These are phyloP conservation scores for Denticeps clupeoides DNA, from an alignment of 2,797 vertebrate genomes.

Conservation along the genomic window DNA sequence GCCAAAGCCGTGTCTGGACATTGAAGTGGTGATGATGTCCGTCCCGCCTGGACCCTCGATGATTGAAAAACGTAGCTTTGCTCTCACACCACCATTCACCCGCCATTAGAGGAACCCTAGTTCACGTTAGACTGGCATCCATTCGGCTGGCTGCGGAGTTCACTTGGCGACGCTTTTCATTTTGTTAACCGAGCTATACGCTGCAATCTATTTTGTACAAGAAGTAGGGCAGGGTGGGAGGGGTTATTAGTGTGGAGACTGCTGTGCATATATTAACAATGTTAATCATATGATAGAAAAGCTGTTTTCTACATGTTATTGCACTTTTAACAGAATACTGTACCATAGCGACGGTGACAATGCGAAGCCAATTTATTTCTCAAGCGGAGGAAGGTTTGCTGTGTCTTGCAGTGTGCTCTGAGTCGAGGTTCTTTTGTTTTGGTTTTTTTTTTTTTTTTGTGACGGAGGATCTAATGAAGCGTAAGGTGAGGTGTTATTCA, in stretches of 20 bases:
- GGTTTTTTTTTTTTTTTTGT: no score
- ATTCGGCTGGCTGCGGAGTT: slow-evolving; percentile 26
- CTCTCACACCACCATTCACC: slow-evolving; percentile 20
- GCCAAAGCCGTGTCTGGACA: slow-evolving; percentile 83
- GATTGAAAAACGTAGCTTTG: slow-evolving; percentile 27
- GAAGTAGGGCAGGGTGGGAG: slow-evolving; percentile 11
- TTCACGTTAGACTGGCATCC: slow-evolving; percentile 26
- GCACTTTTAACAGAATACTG: slow-evolving; percentile 74
- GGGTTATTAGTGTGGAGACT: slow-evolving; percentile 28
- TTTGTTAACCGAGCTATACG: slow-evolving; percentile 25
- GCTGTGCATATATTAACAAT: slow-evolving; percentile 43
- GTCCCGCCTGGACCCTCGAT: slow-evolving; percentile 23
- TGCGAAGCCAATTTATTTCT: slow-evolving; percentile 37
- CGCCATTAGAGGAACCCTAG: slow-evolving; percentile 30
- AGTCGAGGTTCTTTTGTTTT: no score
- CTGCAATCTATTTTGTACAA: slow-evolving; percentile 33
- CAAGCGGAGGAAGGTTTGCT: slow-evolving; percentile 38
- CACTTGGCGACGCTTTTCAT: slow-evolving; percentile 23
- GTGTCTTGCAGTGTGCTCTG: slow-evolving; percentile 46
- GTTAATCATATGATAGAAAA: slow-evolving; percentile 52
- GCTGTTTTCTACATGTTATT: slow-evolving; percentile 60
- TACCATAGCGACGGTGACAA: slow-evolving; percentile 52
- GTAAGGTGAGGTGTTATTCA: slow-evolving; percentile 34
- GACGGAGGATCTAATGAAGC: slow-evolving; percentile 29
- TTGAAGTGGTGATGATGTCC: slow-evolving; percentile 51